Evolutionary conservation across 1,140 invertebrate species (phyloP).

Genomic region (Cotesia typhae): DNA sequence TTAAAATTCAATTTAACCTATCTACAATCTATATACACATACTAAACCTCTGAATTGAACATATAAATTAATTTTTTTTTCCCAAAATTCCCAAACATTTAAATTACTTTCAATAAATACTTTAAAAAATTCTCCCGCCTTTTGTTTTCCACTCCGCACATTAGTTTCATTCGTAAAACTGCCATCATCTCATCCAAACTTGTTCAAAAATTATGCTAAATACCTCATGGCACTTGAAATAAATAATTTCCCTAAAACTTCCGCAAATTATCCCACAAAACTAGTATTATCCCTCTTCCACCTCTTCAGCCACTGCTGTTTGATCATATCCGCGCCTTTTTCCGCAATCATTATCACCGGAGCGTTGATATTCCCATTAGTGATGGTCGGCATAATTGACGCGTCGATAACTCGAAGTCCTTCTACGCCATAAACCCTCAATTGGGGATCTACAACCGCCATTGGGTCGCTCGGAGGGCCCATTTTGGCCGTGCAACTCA

Average conservation of each 20-base stretch:
- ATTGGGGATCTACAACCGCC: constrained; percentile 83
- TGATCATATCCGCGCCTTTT: constrained; percentile 88
- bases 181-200: no score
- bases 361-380: constrained; percentile 86
- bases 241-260: not conserved
- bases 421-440: constrained; percentile 79
- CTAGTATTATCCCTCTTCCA: constrained; percentile 35
- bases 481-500: constrained; percentile 87
- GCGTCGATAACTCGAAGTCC: constrained; percentile 83
- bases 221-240: constrained; percentile 9
- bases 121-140: no score
- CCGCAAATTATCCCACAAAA: not conserved
- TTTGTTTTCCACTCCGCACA: no score
- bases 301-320: constrained; percentile 58
- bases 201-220: no score
- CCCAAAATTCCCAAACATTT: no score
- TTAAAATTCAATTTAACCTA: no score
- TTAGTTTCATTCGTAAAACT: no score
- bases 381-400: constrained; percentile 83
- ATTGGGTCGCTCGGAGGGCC: constrained; percentile 77
- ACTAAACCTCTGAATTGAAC: no score
- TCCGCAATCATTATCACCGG: constrained; percentile 93
- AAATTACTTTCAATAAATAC: no score
- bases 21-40: no score
- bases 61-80: no score